Conservation (phyloP, 2,888 invertebrate species). For the Hydraecia micacea region DNA sequence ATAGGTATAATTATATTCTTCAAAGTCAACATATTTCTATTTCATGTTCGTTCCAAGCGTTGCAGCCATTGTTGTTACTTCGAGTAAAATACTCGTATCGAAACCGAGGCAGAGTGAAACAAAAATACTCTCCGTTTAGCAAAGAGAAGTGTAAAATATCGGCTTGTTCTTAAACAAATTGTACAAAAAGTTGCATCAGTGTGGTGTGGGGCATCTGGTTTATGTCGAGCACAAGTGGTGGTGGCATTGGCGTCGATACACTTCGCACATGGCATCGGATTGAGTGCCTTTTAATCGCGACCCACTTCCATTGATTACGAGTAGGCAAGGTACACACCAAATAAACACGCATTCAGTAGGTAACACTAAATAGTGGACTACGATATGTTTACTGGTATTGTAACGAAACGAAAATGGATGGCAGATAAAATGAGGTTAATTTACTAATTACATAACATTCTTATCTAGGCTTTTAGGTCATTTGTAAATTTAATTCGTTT, state of each 20-base stretch:
- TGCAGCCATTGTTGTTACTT: not conserved
- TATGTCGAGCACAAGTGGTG: conserved; percentile 76
- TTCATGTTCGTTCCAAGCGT: not conserved
- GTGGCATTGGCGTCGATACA: conserved; percentile 72
- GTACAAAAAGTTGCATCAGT: conserved; percentile 72
- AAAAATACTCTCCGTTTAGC: conserved; percentile 15
- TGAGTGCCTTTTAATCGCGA: conserved; percentile 80
- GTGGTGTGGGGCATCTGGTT: conserved; percentile 78
- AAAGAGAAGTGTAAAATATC: conserved; percentile 45
- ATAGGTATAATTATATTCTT: not conserved
- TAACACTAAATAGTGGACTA: conserved; percentile 43
- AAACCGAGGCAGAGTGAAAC: not conserved
- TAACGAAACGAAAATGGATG: conserved; percentile 44
- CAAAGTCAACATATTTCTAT: not conserved
- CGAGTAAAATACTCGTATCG: not conserved
- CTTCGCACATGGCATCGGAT: conserved; percentile 81
- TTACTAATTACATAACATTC: conserved; percentile 36
- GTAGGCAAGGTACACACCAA: conserved; percentile 55
- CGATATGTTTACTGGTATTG: conserved; percentile 55
- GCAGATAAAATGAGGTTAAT: conserved; percentile 44
- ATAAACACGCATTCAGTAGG: conserved; percentile 52
- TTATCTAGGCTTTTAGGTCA: conserved; percentile 35
- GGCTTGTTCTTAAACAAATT: conserved; percentile 61
- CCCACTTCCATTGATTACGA: conserved; percentile 78
- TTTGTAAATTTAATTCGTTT: conserved; percentile 35